A percentile compares a stretch with the other conserved stretches of the same genome.
Evolutionary conservation across 2,113 vertebrate genomes (phyloP).

Genomic region (Cyphomyrus discorhynchus): DNA sequence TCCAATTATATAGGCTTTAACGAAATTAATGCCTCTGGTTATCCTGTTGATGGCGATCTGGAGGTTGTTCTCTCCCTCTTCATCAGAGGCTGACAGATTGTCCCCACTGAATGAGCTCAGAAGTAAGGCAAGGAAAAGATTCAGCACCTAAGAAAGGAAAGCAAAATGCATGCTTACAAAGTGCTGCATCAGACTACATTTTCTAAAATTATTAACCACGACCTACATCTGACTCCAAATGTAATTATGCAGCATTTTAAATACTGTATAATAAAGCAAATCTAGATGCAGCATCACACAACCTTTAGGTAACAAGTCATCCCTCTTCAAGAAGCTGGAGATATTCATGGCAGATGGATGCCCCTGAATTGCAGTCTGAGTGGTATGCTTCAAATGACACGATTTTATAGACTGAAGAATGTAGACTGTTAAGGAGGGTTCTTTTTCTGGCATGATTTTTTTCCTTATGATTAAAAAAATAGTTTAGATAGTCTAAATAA

Average conservation of each 20-base stretch:
- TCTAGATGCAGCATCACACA: neutral
- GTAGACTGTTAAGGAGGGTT: neutral
- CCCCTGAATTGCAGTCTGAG: neutral
- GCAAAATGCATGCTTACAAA: neutral
- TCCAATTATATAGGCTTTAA: slow-evolving; percentile 50
- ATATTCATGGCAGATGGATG: neutral
- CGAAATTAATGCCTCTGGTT: slow-evolving; percentile 60
- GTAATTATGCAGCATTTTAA: neutral
- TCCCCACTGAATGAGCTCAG: slow-evolving; percentile 90
- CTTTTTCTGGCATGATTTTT: neutral
- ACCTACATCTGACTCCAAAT: neutral
- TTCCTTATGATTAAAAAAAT: neutral
- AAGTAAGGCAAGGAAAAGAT: slow-evolving; percentile 89
- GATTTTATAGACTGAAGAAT: neutral
- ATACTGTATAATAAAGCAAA: neutral
- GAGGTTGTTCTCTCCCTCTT: slow-evolving; percentile 87
- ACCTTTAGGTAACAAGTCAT: neutral
- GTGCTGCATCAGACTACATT: neutral
- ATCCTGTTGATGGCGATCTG: slow-evolving; percentile 85
- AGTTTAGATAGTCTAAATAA: neutral
- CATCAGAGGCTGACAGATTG: slow-evolving; percentile 71
- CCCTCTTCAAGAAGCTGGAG: neutral
- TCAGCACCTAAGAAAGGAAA: slow-evolving; percentile 70
- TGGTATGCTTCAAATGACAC: neutral
- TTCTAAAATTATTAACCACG: neutral